A percentile compares a stretch with the other conserved stretches of the same genome.
phyloP scores from a whole-genome alignment of 53 echinoderm and acorn worm genomes.

The Luidia sarsii region DNA sequence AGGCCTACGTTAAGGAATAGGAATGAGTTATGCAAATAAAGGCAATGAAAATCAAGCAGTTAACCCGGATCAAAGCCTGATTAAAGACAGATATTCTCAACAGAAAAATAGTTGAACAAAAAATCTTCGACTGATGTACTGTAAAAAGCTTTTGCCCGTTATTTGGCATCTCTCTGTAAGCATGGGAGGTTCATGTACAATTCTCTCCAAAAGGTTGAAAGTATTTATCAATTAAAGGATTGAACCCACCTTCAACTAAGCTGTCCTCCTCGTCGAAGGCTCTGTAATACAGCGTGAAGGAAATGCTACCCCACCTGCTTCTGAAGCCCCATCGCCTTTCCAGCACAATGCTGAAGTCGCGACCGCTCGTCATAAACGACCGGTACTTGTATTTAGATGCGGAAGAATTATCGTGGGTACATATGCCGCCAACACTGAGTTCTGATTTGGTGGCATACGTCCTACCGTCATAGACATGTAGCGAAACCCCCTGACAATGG shows the following conservation, averaged over 20 bases:
- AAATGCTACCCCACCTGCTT: background rate
- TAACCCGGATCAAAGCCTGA: too few species aligned
- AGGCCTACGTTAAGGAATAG: too few species aligned
- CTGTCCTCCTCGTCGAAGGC: slow-evolving; percentile 34
- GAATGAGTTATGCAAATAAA: too few species aligned
- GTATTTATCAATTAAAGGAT: background rate
- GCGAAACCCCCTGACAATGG: slow-evolving; percentile 24
- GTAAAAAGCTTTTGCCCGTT: too few species aligned
- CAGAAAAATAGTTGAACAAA: too few species aligned
- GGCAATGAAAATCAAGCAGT: too few species aligned
- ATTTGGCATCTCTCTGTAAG: too few species aligned
- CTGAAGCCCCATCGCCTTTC: background rate
- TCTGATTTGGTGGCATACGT: slow-evolving; percentile 25
- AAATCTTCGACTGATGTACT: too few species aligned
- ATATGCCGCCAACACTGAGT: slow-evolving; percentile 48
- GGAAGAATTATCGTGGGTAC: slow-evolving; percentile 16
- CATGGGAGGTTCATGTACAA: too few species aligned
- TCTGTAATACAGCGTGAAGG: slow-evolving; percentile 46
- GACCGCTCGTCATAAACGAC: slow-evolving; percentile 55
- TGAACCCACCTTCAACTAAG: slow-evolving; percentile 40
- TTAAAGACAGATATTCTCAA: too few species aligned
- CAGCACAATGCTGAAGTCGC: slow-evolving; percentile 44
- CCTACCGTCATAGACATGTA: slow-evolving; percentile 44
- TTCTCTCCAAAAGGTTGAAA: too few species aligned
- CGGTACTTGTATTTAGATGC: slow-evolving; percentile 28